Percentiles rank a stretch among this genome's conserved stretches.
Conservation (phyloP, 2,888 invertebrate species). For the Megastigmus dorsalis region DNA sequence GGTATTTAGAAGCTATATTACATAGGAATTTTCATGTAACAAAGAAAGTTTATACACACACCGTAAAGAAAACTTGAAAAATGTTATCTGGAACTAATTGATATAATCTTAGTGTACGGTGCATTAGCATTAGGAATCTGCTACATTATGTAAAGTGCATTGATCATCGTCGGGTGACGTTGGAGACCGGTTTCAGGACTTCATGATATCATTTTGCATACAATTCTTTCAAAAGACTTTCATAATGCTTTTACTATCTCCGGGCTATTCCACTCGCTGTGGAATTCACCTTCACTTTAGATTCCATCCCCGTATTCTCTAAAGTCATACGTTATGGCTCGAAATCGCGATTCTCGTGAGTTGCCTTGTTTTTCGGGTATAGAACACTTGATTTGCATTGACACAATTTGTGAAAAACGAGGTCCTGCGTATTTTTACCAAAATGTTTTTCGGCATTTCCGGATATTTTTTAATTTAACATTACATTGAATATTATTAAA, state of each 20-base stretch:
- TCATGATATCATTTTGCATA: conserved; percentile 34
- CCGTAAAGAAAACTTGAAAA: no score
- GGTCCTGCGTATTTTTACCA: not conserved
- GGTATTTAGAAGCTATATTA: no score
- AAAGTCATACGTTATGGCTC: conserved; percentile 24
- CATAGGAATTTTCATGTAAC: not conserved
- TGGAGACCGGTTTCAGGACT: conserved; percentile 21
- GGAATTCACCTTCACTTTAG: conserved; percentile 41
- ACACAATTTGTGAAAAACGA: not conserved
- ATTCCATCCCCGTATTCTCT: conserved; percentile 25
- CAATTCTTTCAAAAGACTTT: conserved; percentile 41
- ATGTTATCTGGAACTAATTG: not conserved
- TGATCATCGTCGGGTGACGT: conserved; percentile 19
- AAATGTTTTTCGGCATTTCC: not conserved
- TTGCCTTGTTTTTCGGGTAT: no score
- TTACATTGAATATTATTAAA: not conserved
- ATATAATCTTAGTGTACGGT: not conserved
- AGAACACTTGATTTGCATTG: no score
- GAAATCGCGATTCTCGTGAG: not conserved
- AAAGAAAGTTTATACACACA: not conserved
- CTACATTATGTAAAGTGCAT: conserved; percentile 28
- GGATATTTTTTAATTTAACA: not conserved
- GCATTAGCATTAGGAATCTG: conserved; percentile 12
- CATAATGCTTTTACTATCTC: conserved; percentile 35
- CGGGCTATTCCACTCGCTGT: not conserved